Evolutionary conservation across 2,888 invertebrate species (phyloP).

Genomic region (Nomada flava): DNA sequence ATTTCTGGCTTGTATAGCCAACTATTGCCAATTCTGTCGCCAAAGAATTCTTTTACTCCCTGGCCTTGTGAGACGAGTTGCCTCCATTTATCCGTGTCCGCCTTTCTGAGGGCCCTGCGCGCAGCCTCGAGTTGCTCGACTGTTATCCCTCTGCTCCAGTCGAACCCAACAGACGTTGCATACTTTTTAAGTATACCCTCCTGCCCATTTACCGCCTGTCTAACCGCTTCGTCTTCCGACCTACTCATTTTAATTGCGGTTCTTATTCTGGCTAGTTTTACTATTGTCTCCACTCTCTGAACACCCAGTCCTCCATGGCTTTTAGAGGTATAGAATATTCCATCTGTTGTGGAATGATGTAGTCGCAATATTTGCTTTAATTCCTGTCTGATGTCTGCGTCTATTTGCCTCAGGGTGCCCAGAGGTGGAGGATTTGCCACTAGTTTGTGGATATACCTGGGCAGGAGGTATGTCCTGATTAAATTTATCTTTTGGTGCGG

Average conservation of each 20-base stretch:
- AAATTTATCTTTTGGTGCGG: background rate
- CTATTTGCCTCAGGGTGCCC: background rate
- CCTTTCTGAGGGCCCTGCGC: background rate
- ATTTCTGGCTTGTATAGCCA: no score
- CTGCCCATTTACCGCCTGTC: background rate
- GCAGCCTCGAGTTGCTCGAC: background rate
- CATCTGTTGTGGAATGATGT: background rate
- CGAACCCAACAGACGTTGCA: background rate
- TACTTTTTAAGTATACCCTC: background rate
- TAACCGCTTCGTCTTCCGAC: background rate
- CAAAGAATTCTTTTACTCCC: no score
- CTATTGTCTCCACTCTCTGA: no score
- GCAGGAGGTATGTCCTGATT: background rate
- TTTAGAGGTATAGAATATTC: no score
- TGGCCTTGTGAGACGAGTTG: background rate
- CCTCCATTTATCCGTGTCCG: background rate
- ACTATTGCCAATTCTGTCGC: no score
- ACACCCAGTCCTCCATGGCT: no score
- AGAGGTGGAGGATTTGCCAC: no score
- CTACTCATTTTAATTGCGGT: rapidly evolving
- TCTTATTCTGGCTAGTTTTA: no score
- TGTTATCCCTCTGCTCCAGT: background rate
- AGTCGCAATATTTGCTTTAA: background rate
- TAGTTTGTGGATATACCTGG: background rate
- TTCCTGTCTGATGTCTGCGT: background rate